Evolutionary conservation across 2,888 invertebrate genomes (phyloP).

Genomic region (Hypomecis punctinalis): DNA sequence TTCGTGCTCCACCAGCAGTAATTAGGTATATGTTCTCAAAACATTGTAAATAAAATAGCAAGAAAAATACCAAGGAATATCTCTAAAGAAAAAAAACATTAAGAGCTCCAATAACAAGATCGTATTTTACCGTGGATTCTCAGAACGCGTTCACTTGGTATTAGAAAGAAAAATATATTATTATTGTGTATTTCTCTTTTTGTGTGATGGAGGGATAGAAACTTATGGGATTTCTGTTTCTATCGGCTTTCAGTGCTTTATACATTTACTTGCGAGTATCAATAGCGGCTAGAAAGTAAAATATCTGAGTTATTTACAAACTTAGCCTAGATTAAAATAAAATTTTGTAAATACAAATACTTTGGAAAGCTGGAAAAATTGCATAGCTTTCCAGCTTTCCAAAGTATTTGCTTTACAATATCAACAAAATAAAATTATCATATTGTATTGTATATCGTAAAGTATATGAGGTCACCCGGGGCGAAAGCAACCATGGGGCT

Average conservation of each 20-base stretch:
- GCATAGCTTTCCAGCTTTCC: too few relatives aligned
- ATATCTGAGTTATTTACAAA: too few relatives aligned
- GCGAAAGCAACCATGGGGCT: too few relatives aligned
- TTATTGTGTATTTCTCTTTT: conserved; percentile 15
- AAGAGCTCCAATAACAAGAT: conserved; percentile 9
- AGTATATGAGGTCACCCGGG: too few relatives aligned
- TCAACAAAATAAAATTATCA: too few relatives aligned
- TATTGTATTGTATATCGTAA: too few relatives aligned
- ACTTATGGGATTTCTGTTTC: background rate
- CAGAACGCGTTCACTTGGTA: conserved; percentile 2
- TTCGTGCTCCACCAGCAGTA: background rate
- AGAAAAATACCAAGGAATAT: background rate
- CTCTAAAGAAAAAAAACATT: conserved; percentile 3
- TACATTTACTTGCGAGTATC: background rate
- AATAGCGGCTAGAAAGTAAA: too few relatives aligned
- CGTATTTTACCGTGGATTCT: conserved; percentile 13
- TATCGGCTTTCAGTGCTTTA: background rate
- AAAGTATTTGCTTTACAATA: too few relatives aligned
- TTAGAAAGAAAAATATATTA: conserved; percentile 16
- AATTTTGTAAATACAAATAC: too few relatives aligned
- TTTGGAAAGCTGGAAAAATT: too few relatives aligned
- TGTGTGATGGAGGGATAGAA: background rate
- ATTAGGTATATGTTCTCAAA: background rate
- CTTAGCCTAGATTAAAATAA: too few relatives aligned
- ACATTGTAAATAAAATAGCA: background rate